Percentiles rank a stretch among this genome's conserved stretches.
phyloP scores from a whole-genome alignment of 2,113 vertebrate species.

The Suricata suricatta region DNA sequence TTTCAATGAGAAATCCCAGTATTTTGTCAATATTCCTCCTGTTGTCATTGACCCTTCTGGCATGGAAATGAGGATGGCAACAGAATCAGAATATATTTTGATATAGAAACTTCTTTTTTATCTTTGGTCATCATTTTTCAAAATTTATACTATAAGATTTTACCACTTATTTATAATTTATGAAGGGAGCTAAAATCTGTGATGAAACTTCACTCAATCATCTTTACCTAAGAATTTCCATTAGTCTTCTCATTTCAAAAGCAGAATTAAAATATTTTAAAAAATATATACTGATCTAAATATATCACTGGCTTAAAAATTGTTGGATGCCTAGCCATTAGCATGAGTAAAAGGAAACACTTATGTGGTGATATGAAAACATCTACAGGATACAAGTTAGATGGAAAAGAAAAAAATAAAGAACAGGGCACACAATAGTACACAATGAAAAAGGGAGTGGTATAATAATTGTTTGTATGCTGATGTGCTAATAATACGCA shows the following conservation, averaged over 20 bases:
- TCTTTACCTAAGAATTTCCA: background rate
- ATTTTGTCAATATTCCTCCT: background rate
- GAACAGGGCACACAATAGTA: background rate
- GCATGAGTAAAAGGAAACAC: background rate
- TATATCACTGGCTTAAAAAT: background rate
- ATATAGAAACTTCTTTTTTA: background rate
- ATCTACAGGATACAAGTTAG: background rate
- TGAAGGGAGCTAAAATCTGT: background rate
- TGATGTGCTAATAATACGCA: background rate
- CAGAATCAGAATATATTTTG: background rate
- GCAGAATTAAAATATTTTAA: background rate
- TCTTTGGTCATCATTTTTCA: background rate
- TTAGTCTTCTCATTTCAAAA: background rate
- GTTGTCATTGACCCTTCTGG: background rate
- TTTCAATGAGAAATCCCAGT: background rate
- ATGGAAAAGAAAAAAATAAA: conserved; percentile 6
- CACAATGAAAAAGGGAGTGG: background rate
- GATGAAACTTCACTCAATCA: background rate
- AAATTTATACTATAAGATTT: background rate
- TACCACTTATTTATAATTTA: background rate
- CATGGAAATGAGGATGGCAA: background rate
- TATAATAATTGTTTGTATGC: background rate
- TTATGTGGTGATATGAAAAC: background rate
- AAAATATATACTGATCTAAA: background rate
- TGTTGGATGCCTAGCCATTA: background rate